Conservation (phyloP, 2,797 vertebrate species). For the Bufotes viridis region DNA sequence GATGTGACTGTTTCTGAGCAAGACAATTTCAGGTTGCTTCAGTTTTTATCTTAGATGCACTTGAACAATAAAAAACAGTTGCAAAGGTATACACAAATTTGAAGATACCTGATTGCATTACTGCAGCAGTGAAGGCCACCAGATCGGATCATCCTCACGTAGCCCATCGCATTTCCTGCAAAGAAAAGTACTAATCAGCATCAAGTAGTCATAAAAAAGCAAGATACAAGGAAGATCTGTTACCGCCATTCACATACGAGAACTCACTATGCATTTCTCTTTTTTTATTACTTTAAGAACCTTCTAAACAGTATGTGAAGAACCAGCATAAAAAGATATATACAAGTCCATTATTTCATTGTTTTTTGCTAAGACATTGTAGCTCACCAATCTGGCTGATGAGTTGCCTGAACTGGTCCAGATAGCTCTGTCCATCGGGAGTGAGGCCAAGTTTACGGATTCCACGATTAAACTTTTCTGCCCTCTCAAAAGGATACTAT, state of each 20-base stretch:
- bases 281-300: background rate
- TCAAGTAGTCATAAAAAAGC: background rate
- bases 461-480: slow-evolving; percentile 98
- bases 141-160: slow-evolving; percentile 97
- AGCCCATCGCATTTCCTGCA: slow-evolving; percentile 97
- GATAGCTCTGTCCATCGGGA: slow-evolving; percentile 96
- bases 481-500: slow-evolving; percentile 97
- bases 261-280: background rate
- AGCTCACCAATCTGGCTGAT: slow-evolving; percentile 97
- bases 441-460: slow-evolving; percentile 97
- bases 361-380: background rate
- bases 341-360: background rate
- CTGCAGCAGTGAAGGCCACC: slow-evolving; percentile 98
- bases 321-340: too few species aligned
- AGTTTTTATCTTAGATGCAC: background rate
- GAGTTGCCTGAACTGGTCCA: slow-evolving; percentile 97
- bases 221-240: background rate
- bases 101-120: slow-evolving; percentile 90
- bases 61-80: background rate
- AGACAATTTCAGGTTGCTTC: background rate
- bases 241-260: background rate
- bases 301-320: too few species aligned
- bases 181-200: slow-evolving; percentile 38
- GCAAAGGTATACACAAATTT: background rate
- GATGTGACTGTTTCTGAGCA: background rate